A percentile compares a stretch with the other conserved stretches of the same genome.
These are phyloP conservation scores for Indicator indicator DNA, from an alignment of 2,113 vertebrate genomes.

Conservation along the genomic window DNA sequence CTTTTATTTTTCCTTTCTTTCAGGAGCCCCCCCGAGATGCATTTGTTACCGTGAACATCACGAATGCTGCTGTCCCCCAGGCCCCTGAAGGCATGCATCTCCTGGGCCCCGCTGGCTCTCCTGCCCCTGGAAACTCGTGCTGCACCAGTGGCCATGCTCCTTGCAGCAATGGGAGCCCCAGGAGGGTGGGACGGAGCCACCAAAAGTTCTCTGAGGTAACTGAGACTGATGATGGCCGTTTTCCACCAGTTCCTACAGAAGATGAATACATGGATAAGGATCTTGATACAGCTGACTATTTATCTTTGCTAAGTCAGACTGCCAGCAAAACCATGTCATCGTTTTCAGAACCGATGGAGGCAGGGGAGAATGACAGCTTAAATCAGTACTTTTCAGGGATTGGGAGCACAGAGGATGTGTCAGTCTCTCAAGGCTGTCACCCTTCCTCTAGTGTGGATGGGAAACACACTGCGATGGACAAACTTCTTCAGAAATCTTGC, in stretches of 20 bases:
- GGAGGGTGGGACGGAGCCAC: background rate
- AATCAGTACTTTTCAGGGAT: conserved; percentile 86
- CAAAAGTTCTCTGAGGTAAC: background rate
- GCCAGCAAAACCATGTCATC: conserved; percentile 68
- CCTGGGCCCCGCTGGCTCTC: conserved; percentile 53
- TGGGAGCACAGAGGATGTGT: conserved; percentile 45
- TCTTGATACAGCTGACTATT: background rate
- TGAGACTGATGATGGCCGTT: background rate
- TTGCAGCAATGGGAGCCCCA: background rate
- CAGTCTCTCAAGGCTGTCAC: background rate
- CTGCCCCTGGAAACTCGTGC: background rate
- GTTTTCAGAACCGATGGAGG: conserved; percentile 85
- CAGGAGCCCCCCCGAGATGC: conserved; percentile 56
- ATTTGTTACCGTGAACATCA: background rate
- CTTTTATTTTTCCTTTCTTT: background rate
- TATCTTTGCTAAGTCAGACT: conserved; percentile 2
- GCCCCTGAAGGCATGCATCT: conserved; percentile 23
- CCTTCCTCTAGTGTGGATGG: background rate
- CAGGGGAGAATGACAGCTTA: conserved; percentile 92
- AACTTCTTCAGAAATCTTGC: conserved; percentile 67
- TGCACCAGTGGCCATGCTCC: background rate
- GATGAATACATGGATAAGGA: conserved; percentile 77
- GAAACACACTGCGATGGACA: background rate
- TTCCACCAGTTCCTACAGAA: conserved; percentile 71
- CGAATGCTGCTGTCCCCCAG: background rate